Conservation (phyloP, 2,888 invertebrate genomes). For the Aquatica leii region DNA sequence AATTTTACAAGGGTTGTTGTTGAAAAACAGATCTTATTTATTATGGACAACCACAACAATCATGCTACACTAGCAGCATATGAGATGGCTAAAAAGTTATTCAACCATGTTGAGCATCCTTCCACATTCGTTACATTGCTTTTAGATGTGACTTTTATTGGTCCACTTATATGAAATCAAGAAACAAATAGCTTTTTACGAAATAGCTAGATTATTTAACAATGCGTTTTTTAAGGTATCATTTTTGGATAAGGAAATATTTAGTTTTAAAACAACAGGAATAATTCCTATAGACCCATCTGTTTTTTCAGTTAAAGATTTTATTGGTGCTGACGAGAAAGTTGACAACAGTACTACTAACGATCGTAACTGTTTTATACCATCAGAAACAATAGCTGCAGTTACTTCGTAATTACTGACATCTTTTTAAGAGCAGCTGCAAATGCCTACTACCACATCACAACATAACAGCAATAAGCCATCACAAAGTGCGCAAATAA, state of each 20-base stretch:
- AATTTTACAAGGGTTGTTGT: conserved; percentile 14
- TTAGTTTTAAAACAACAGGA: conserved; percentile 32
- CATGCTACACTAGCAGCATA: conserved; percentile 9
- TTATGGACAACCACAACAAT: conserved; percentile 17
- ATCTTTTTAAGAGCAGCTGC: not conserved
- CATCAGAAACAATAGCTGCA: conserved; percentile 17
- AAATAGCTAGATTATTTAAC: conserved; percentile 36
- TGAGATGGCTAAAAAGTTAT: not conserved
- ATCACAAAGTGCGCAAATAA: conserved; percentile 5
- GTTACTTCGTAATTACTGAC: not conserved
- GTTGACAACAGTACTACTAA: not conserved
- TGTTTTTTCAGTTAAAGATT: conserved; percentile 8
- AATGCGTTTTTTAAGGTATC: conserved; percentile 24
- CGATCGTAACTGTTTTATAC: not conserved
- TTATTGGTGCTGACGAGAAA: not conserved
- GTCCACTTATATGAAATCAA: conserved; percentile 1
- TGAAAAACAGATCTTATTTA: conserved; percentile 15
- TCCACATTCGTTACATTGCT: too few species aligned
- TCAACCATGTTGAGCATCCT: too few species aligned
- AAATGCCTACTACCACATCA: conserved; percentile 2
- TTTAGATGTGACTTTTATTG: not conserved
- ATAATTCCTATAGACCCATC: conserved; percentile 24
- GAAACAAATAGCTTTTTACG: conserved; percentile 31
- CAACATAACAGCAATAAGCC: not conserved
- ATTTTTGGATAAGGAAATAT: conserved; percentile 33